Percentiles rank a stretch among this genome's conserved stretches.
These are phyloP conservation scores for Tetrax tetrax DNA, from an alignment of 2,113 vertebrate species.

Conservation along the genomic window DNA sequence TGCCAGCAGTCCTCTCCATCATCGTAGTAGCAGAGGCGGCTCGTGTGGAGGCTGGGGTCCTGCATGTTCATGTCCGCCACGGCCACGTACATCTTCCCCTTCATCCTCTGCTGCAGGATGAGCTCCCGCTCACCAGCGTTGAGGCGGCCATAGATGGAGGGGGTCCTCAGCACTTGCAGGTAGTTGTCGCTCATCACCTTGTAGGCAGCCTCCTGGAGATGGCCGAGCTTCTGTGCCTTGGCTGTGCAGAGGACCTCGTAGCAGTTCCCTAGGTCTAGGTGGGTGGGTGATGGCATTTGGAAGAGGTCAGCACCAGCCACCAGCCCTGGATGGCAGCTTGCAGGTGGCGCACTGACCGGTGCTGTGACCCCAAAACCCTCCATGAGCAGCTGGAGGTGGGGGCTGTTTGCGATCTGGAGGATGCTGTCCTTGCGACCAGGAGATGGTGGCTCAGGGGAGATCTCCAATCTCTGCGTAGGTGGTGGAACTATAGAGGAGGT, in stretches of 20 bases:
- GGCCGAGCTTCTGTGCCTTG: conserved; percentile 75
- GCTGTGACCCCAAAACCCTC: background rate
- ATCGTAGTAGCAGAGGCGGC: conserved; percentile 86
- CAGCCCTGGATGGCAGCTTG: conserved; percentile 16
- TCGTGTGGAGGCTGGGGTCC: conserved; percentile 48
- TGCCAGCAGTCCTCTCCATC: conserved; percentile 81
- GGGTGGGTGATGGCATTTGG: conserved; percentile 56
- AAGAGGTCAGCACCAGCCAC: conserved; percentile 61
- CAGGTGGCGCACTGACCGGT: background rate
- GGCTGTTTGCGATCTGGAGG: conserved; percentile 74
- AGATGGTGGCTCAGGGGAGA: background rate
- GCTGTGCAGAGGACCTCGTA: conserved; percentile 79
- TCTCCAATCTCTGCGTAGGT: background rate
- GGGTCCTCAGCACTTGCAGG: conserved; percentile 85
- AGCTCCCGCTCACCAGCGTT: conserved; percentile 82
- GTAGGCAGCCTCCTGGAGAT: conserved; percentile 79
- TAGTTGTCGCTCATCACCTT: conserved; percentile 92
- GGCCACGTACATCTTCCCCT: conserved; percentile 75
- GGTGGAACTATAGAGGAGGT: background rate
- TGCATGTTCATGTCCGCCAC: conserved; percentile 82
- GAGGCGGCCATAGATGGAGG: conserved; percentile 80
- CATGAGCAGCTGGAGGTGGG: conserved; percentile 71
- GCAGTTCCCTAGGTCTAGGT: conserved; percentile 89
- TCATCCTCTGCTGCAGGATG: conserved; percentile 78
- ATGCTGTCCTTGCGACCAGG: conserved; percentile 75